Conservation (phyloP, 2,113 vertebrate genomes). For the Lutjanus erythropterus region DNA sequence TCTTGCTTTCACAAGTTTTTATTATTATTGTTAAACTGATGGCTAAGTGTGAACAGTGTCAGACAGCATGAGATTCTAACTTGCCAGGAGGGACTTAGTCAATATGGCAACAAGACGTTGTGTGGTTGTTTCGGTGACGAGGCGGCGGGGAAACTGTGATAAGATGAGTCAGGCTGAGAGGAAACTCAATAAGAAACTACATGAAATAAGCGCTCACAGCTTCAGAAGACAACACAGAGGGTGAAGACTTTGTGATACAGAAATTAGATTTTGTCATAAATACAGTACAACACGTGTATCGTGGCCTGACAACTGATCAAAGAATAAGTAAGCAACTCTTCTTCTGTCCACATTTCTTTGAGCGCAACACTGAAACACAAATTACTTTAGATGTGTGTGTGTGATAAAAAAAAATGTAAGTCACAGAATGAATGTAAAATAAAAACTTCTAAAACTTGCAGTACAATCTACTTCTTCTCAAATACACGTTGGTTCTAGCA, state of each 20-base stretch:
- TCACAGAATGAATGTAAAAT: too few relatives aligned
- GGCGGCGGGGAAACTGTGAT: slow-evolving; percentile 5
- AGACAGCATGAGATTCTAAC: neutral
- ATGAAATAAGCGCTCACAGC: neutral
- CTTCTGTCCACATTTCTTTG: too few relatives aligned
- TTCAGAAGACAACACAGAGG: neutral
- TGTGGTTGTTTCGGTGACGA: neutral
- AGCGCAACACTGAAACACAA: neutral
- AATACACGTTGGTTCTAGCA: too few relatives aligned
- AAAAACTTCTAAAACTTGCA: too few relatives aligned
- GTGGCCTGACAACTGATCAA: neutral
- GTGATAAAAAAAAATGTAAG: neutral
- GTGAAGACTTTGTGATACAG: neutral
- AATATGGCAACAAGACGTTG: slow-evolving; percentile 14
- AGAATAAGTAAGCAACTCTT: too few relatives aligned
- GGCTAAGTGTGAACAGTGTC: slow-evolving; percentile 4
- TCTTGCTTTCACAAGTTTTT: neutral
- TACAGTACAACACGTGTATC: too few relatives aligned
- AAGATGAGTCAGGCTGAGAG: slow-evolving; percentile 23
- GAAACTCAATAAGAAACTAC: neutral
- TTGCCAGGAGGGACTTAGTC: slow-evolving; percentile 17
- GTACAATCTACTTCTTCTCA: too few relatives aligned
- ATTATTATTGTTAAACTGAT: neutral
- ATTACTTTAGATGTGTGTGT: neutral
- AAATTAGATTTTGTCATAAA: neutral